These are phyloP conservation scores for Caenorhabditis plicata DNA, from an alignment of 2,888 invertebrate genomes.

Conservation along the genomic window DNA sequence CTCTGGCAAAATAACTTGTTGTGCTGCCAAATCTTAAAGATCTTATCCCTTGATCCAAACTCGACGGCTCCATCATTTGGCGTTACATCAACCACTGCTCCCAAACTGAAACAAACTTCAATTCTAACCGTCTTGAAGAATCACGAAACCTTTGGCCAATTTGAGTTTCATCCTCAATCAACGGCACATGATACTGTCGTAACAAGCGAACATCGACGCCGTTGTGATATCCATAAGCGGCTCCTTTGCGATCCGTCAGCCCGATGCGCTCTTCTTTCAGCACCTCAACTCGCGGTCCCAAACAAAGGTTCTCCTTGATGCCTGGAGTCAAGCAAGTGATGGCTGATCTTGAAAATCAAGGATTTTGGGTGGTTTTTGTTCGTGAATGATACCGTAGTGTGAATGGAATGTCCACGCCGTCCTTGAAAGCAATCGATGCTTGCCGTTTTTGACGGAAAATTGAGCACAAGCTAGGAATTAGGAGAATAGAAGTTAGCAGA, in stretches of 20 bases:
- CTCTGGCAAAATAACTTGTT: constrained; percentile 23
- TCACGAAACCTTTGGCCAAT: constrained; percentile 46
- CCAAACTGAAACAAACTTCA: too few relatives aligned
- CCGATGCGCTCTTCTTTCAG: constrained; percentile 42
- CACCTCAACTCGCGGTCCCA: constrained; percentile 46
- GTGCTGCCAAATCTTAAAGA: constrained; percentile 42
- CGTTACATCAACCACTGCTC: constrained; percentile 37
- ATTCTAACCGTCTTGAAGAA: too few relatives aligned
- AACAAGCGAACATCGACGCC: constrained; percentile 46
- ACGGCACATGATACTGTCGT: constrained; percentile 35
- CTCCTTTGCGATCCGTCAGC: constrained; percentile 39
- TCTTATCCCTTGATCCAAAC: constrained; percentile 39
- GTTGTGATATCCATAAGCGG: constrained; percentile 50
- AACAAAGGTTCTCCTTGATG: constrained; percentile 43
- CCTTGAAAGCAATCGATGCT: constrained; percentile 33
- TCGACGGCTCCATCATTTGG: constrained; percentile 42
- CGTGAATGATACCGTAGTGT: constrained; percentile 26
- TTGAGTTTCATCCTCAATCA: constrained; percentile 48
- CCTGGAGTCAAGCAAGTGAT: constrained; percentile 49
- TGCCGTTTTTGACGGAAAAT: constrained; percentile 22
- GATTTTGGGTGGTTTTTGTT: not conserved
- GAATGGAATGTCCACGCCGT: constrained; percentile 49
- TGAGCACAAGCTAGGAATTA: too few relatives aligned
- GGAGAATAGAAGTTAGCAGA: too few relatives aligned
- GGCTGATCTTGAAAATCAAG: constrained; percentile 26